Percentiles rank a stretch among this genome's conserved stretches.
Conservation (phyloP, 2,888 invertebrate species). For the Acleris emargana region DNA sequence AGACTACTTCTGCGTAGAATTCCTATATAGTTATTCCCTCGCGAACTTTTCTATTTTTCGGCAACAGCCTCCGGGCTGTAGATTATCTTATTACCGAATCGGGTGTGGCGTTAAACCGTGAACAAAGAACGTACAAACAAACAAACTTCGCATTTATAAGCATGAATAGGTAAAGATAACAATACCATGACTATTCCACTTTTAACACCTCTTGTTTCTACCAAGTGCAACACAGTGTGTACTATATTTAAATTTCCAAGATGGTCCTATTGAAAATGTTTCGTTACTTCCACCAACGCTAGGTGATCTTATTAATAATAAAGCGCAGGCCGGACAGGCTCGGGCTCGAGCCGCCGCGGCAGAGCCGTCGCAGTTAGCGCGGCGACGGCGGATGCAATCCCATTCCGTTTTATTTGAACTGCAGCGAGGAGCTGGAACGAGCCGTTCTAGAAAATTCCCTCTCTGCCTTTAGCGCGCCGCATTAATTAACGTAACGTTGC, state of each 20-base stretch:
- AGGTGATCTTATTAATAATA: constrained; percentile 34
- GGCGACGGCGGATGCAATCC: constrained; percentile 52
- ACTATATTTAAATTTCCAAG: not conserved
- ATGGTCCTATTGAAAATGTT: constrained; percentile 1
- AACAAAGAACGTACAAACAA: too few relatives aligned
- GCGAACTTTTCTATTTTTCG: too few relatives aligned
- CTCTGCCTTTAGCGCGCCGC: constrained; percentile 20
- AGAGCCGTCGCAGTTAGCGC: constrained; percentile 42
- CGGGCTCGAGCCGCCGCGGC: constrained; percentile 45
- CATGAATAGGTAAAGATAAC: too few relatives aligned
- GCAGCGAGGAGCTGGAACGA: constrained; percentile 47
- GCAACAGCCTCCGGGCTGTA: too few relatives aligned
- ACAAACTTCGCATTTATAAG: too few relatives aligned
- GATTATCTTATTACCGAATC: too few relatives aligned
- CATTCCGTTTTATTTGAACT: constrained; percentile 65
- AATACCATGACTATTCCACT: too few relatives aligned
- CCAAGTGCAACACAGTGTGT: too few relatives aligned
- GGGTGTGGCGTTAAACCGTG: too few relatives aligned
- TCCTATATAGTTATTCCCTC: too few relatives aligned
- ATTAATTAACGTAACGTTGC: constrained; percentile 34
- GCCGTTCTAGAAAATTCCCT: constrained; percentile 37
- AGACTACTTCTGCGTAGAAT: too few relatives aligned
- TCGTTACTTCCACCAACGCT: constrained; percentile 10
- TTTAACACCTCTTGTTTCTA: too few relatives aligned
- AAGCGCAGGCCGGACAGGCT: constrained; percentile 51